Evolutionary conservation across 2,113 vertebrate genomes (phyloP).

Genomic region (Donacobius atricapilla): DNA sequence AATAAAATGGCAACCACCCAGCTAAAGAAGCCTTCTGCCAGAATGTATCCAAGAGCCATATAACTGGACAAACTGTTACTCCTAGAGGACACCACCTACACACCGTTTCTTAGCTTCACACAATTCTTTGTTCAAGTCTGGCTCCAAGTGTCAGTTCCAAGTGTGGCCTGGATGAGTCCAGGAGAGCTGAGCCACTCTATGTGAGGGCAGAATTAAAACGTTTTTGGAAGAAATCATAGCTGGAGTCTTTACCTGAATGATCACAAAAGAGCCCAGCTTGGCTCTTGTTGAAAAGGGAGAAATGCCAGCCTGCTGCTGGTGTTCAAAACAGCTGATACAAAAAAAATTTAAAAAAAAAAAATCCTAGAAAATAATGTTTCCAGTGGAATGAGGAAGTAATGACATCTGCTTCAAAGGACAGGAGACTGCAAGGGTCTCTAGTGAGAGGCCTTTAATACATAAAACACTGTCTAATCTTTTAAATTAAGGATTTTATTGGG

Average conservation of each 20-base stretch:
- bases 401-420: not conserved
- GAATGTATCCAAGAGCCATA: not conserved
- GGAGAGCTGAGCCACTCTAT: not conserved
- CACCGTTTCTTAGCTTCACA: not conserved
- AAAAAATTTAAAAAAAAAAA: not conserved
- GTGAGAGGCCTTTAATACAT: not conserved
- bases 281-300: not conserved
- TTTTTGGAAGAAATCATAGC: not conserved
- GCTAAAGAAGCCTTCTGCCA: not conserved
- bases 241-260: not conserved
- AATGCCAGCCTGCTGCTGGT: not conserved
- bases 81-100: not conserved
- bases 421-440: not conserved
- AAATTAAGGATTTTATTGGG: not conserved
- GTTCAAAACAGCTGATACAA: not conserved
- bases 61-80: not conserved
- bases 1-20: not conserved
- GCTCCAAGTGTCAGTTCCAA: not conserved
- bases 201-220: not conserved
- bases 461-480: not conserved
- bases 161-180: fast-evolving
- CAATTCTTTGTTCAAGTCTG: not conserved
- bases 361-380: not conserved
- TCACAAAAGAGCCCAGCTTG: not conserved
- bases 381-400: not conserved